phyloP scores from a whole-genome alignment of 2,888 invertebrate species.

The Agrotis clavis region DNA sequence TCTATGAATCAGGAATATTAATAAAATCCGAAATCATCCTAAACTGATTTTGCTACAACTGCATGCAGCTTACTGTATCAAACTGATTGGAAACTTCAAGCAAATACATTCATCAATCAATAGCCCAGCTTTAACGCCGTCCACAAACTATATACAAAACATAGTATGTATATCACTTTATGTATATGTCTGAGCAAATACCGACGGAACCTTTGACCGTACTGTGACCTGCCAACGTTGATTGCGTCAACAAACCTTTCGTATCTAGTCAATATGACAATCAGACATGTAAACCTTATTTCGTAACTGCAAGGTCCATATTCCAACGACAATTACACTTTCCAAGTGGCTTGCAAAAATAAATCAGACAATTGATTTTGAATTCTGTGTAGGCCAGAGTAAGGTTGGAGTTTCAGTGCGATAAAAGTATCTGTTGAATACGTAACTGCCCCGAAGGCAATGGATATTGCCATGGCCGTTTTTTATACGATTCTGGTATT shows the following conservation, averaged over 20 bases:
- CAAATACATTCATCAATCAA: constrained; percentile 38
- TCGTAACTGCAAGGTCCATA: constrained; percentile 21
- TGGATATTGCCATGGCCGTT: constrained; percentile 81
- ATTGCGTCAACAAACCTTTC: constrained; percentile 70
- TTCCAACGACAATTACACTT: constrained; percentile 1
- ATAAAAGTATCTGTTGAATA: constrained; percentile 64
- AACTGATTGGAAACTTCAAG: neutral
- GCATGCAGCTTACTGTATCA: neutral
- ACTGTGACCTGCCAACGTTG: constrained; percentile 67
- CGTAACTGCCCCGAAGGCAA: constrained; percentile 77
- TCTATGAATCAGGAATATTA: neutral
- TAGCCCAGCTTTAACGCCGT: constrained; percentile 30
- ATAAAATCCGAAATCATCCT: neutral
- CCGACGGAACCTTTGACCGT: constrained; percentile 63
- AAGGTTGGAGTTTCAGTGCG: constrained; percentile 50
- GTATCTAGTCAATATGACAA: constrained; percentile 46
- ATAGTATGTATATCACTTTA: constrained; percentile 12
- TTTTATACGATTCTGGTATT: constrained; percentile 76
- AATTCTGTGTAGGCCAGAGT: constrained; percentile 9
- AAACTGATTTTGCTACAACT: neutral
- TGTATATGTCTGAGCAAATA: constrained; percentile 57
- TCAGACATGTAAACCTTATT: constrained; percentile 37
- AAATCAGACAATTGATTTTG: constrained; percentile 29
- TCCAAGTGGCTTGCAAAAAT: constrained; percentile 23
- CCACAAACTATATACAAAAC: constrained; percentile 42